Percentiles rank a stretch among this genome's conserved stretches.
phyloP scores from a whole-genome alignment of 1,140 invertebrate species.

The Adoxophyes honmai region DNA sequence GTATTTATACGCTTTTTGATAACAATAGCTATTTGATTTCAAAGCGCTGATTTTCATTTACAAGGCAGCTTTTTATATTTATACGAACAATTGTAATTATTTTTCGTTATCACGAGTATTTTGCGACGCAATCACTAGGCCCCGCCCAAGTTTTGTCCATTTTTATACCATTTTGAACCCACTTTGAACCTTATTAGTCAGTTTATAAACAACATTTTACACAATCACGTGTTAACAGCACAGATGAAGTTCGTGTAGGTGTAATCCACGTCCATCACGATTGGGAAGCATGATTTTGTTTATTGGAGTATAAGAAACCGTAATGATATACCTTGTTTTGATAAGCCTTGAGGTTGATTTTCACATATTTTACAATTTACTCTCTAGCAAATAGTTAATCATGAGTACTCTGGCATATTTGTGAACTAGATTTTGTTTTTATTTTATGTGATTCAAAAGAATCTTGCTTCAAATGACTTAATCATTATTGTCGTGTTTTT shows the following conservation, averaged over 20 bases:
- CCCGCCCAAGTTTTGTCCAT: not conserved
- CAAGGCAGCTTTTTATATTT: conserved; percentile 2
- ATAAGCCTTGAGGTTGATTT: too few species aligned
- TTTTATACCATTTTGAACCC: conserved; percentile 1
- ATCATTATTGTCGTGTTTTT: too few species aligned
- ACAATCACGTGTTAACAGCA: not conserved
- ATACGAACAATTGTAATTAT: not conserved
- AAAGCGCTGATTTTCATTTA: not conserved
- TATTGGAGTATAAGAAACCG: conserved; percentile 17
- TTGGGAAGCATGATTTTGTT: conserved; percentile 21
- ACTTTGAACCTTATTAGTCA: not conserved
- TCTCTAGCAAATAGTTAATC: too few species aligned
- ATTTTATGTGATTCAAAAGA: too few species aligned
- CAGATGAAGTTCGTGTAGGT: not conserved
- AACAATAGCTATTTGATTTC: not conserved
- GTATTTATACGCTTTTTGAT: not conserved
- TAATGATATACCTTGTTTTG: not conserved
- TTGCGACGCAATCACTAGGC: not conserved
- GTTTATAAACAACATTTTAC: conserved; percentile 2
- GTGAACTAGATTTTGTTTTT: too few species aligned
- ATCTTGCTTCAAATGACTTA: too few species aligned
- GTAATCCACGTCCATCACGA: conserved; percentile 15
- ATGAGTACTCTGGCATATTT: too few species aligned
- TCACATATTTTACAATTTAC: too few species aligned
- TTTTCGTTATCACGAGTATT: not conserved